Base-by-base conservation (phyloP, 2,113 vertebrate genomes). In the Solenodon paradoxus region DNA sequence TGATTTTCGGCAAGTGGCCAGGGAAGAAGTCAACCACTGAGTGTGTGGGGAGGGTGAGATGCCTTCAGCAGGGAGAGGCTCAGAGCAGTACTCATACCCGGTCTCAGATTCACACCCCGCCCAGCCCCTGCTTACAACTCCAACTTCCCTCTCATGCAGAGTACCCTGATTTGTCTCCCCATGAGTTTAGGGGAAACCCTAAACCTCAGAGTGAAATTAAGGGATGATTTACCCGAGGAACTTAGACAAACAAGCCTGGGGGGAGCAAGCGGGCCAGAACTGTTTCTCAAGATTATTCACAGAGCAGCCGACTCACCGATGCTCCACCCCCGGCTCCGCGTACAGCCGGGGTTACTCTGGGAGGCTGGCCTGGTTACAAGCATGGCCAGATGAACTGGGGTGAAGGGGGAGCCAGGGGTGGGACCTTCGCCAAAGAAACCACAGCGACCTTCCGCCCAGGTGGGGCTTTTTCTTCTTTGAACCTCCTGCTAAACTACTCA, bases 131-230 rank as follows among this genome's bases (percentile, higher is more conserved):
- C n/a, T n/a, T n/a, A n/a, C n/a, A n/a, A n/a, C 30, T 45, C 77
- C 45, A 22, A 9, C 55, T 42, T 64, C 64, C 59, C 83, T 45
- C 35, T 53, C 40, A 53, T 3, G 63, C 72, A 93, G 68, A 97
- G 74, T 68, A 84, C 42, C 68, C 88, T 47, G 53, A 55, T 72
- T 42, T 40, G 51, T 45, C 91, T 96, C 78, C 47, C 82, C 32
- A 3, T 9, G 32, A 87, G 59, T 93, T 30, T 32, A 83, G 95
- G 95, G 95, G 89, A 97, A 97, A 94, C 59, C 92, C 95, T 72
- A 95, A 96, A 96, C 95, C 95, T 96, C 97, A 96, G 69, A 94
- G 92, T 92, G 96, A 97, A 96, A 96, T 94, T 32, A 82, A 95
- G 95, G 86, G 89, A 77, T 38, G 22, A 57, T 51, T 91, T 82